Percentiles rank a stretch among this genome's conserved stretches.
These are phyloP conservation scores for Notechis scutatus DNA, from an alignment of 2,113 vertebrate genomes.

Conservation along the genomic window DNA sequence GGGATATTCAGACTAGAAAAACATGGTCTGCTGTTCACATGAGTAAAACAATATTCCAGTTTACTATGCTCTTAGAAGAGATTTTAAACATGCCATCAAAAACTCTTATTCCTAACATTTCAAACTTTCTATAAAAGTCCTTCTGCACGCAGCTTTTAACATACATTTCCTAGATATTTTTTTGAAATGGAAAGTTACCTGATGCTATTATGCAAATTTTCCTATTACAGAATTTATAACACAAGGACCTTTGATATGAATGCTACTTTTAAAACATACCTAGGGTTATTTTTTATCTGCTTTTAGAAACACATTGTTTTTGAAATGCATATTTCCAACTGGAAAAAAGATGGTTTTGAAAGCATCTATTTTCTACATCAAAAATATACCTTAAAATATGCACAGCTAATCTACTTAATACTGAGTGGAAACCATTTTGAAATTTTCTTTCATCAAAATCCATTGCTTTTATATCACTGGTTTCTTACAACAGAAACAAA, in stretches of 20 bases:
- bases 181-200: not conserved
- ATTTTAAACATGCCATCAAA: not conserved
- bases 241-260: not conserved
- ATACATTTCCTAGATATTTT: not conserved
- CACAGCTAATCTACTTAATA: not conserved
- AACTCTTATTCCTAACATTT: not conserved
- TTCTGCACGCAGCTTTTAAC: not conserved
- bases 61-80: not conserved
- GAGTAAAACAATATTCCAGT: not conserved
- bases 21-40: not conserved
- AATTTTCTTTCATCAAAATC: not conserved
- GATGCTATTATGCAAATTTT: not conserved
- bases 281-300: not conserved
- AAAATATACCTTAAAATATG: not conserved
- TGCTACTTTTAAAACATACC: not conserved
- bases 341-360: not conserved
- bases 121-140: not conserved
- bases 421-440: not conserved
- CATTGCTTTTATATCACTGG: not conserved
- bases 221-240: not conserved
- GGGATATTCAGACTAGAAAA: not conserved
- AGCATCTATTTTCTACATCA: not conserved
- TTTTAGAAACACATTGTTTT: not conserved
- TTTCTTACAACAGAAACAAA: constrained; percentile 29
- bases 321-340: not conserved